phyloP scores from a whole-genome alignment of 2,888 invertebrate genomes.

The Acanthosepion lycidas region DNA sequence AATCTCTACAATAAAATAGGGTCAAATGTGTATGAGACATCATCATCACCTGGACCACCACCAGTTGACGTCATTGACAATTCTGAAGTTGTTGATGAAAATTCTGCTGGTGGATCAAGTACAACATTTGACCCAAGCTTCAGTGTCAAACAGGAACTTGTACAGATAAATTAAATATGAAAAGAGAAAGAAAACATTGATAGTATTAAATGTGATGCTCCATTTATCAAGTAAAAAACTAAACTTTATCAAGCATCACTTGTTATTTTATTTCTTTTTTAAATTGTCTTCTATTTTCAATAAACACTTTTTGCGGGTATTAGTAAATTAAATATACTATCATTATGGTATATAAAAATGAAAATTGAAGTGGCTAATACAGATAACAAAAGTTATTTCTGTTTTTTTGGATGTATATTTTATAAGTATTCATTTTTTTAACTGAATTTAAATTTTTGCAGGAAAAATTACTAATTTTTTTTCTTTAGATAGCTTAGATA shows the following conservation, averaged over 20 bases:
- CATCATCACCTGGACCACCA: conserved; percentile 33
- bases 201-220: neutral
- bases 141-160: conserved; percentile 46
- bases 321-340: neutral
- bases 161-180: conserved; percentile 11
- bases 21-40: conserved; percentile 37
- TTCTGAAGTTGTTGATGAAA: conserved; percentile 42
- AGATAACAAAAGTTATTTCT: neutral
- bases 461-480: neutral
- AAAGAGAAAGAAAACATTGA: neutral
- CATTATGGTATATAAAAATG: neutral
- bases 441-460: neutral
- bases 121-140: conserved; percentile 35
- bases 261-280: neutral
- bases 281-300: neutral
- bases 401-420: conserved; percentile 8
- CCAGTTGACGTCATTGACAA: conserved; percentile 41
- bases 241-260: neutral
- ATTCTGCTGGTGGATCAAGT: conserved; percentile 23
- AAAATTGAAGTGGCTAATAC: neutral
- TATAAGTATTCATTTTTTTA: neutral
- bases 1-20: conserved; percentile 50
- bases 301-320: conserved; percentile 23
- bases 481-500: neutral
- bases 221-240: neutral